Conservation (phyloP, 2,797 vertebrate species). For the Hippocampus kuda region DNA sequence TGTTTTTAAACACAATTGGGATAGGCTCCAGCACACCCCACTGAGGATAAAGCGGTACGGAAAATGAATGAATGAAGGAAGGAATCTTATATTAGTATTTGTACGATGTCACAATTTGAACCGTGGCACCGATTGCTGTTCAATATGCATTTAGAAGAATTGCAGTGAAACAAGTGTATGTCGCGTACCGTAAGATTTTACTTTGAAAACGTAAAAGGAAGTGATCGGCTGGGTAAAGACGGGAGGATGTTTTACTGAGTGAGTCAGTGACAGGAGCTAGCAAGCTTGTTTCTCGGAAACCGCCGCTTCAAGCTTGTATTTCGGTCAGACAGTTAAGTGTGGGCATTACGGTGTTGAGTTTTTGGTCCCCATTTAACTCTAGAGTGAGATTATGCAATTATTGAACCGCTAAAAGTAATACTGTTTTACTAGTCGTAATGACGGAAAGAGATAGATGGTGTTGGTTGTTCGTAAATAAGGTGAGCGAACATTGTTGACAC, state of each 20-base stretch:
- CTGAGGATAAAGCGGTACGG: no score
- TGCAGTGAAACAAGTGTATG: not conserved
- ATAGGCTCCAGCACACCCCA: no score
- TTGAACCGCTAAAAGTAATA: not conserved
- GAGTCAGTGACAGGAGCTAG: not conserved
- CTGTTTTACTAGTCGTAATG: not conserved
- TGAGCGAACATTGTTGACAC: not conserved
- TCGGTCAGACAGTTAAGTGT: not conserved
- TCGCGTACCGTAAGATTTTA: not conserved
- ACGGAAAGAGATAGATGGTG: not conserved
- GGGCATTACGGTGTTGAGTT: not conserved
- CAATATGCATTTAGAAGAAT: not conserved
- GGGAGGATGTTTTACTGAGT: not conserved
- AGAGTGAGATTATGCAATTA: not conserved
- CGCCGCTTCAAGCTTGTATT: not conserved
- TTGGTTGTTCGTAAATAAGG: not conserved
- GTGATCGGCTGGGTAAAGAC: not conserved
- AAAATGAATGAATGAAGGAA: no score
- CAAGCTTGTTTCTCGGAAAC: not conserved
- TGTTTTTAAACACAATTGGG: no score
- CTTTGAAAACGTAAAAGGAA: conserved; percentile 6
- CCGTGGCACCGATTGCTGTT: not conserved
- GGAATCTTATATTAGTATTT: not conserved
- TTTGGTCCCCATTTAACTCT: not conserved
- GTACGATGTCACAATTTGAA: not conserved